phyloP scores from a whole-genome alignment of 1,140 invertebrate species.

The Panagrolaimus sp. region DNA sequence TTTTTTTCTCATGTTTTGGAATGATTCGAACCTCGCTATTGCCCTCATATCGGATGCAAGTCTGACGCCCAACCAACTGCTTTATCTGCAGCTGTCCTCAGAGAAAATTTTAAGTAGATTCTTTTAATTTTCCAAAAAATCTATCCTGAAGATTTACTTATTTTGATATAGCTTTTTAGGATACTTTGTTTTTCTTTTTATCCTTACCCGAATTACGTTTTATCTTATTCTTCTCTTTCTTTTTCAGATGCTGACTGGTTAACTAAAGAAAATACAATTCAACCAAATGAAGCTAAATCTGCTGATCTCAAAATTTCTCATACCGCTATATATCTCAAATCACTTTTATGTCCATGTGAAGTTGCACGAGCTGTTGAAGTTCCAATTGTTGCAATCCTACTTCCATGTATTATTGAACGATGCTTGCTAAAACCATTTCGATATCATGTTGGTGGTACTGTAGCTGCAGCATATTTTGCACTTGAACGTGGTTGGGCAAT shows the following conservation, averaged over 20 bases:
- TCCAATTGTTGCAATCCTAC: conserved; percentile 68
- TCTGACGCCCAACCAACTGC: too few species aligned
- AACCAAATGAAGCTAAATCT: conserved; percentile 68
- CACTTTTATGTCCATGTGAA: conserved; percentile 57
- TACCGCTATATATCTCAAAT: conserved; percentile 68
- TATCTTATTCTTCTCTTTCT: too few species aligned
- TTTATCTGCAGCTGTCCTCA: too few species aligned
- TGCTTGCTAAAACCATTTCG: conserved; percentile 59
- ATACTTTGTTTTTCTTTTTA: too few species aligned
- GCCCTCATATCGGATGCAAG: too few species aligned
- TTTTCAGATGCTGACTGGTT: background rate
- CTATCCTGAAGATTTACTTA: too few species aligned
- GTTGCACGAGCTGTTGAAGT: conserved; percentile 71
- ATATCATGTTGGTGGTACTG: conserved; percentile 74
- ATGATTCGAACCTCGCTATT: too few species aligned
- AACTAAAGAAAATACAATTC: conserved; percentile 6
- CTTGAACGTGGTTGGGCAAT: conserved; percentile 76
- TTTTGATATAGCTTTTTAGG: background rate
- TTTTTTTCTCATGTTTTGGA: too few species aligned
- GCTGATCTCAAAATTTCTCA: conserved; percentile 70
- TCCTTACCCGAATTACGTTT: too few species aligned
- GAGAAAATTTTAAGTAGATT: too few species aligned
- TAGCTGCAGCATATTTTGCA: conserved; percentile 72
- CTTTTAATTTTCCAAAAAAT: too few species aligned
- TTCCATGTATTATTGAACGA: conserved; percentile 66